Percentiles rank a stretch among this genome's conserved stretches.
phyloP scores from a whole-genome alignment of 2,113 vertebrate genomes.

The Dipodomys spectabilis region DNA sequence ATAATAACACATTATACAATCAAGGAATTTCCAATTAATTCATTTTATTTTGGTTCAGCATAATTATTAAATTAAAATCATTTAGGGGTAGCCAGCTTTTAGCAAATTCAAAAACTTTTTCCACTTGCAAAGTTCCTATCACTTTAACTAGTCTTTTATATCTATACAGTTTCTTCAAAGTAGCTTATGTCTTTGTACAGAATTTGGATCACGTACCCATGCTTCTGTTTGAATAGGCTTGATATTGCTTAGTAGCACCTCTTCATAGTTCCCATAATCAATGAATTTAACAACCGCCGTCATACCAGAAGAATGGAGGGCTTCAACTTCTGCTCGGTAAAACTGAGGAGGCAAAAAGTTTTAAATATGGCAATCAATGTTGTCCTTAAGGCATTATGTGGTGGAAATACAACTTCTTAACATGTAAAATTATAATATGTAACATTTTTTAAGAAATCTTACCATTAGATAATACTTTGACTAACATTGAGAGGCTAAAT shows the following conservation, averaged over 20 bases:
- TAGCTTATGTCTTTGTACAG: constrained; percentile 82
- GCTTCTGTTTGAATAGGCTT: constrained; percentile 87
- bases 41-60: constrained; percentile 56
- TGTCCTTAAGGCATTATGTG: constrained; percentile 20
- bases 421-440: no score
- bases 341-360: constrained; percentile 89
- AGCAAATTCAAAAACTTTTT: constrained; percentile 68
- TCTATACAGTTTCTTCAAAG: constrained; percentile 80
- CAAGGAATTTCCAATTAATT: constrained; percentile 65
- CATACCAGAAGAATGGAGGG: constrained; percentile 96
- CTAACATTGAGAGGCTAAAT: not conserved
- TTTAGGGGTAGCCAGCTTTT: constrained; percentile 53
- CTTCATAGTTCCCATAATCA: constrained; percentile 99
- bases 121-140: constrained; percentile 51
- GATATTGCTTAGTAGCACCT: constrained; percentile 97
- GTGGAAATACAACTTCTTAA: not conserved
- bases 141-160: constrained; percentile 69
- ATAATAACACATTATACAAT: constrained; percentile 80
- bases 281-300: constrained; percentile 98
- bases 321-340: constrained; percentile 96
- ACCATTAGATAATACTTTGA: not conserved
- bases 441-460: constrained; percentile 43
- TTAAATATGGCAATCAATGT: constrained; percentile 21
- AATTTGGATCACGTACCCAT: constrained; percentile 92
- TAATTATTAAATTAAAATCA: constrained; percentile 72